phyloP scores from a whole-genome alignment of 2,888 invertebrate species.

The Cremastinae sp. region DNA sequence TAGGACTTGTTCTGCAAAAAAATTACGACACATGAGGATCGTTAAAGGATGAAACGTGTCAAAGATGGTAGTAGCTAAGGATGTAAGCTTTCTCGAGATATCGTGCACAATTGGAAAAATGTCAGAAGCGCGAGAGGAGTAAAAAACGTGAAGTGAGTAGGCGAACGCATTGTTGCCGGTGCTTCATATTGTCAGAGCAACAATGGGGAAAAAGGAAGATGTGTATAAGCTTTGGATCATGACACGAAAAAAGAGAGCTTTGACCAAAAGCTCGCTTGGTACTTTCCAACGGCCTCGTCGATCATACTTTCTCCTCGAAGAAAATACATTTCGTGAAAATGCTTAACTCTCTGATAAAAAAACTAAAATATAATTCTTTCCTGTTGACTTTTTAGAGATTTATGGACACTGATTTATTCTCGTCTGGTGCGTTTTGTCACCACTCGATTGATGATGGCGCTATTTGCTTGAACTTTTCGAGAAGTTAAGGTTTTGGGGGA shows the following conservation, averaged over 20 bases:
- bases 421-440: no score
- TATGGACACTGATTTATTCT: no score
- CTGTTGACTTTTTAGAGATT: no score
- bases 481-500: background rate
- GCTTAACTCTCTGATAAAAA: background rate
- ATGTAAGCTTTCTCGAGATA: no score
- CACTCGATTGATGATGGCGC: no score
- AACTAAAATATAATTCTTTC: no score
- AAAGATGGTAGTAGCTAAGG: no score
- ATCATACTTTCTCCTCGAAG: constrained; percentile 7
- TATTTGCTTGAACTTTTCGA: no score
- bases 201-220: constrained; percentile 60
- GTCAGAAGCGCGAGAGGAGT: background rate
- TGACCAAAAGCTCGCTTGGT: constrained; percentile 14
- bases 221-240: constrained; percentile 49
- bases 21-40: no score
- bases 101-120: no score
- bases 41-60: no score
- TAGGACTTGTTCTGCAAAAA: no score
- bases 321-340: background rate
- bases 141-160: constrained; percentile 21
- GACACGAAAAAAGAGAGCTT: background rate
- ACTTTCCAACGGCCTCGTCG: constrained; percentile 10
- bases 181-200: constrained; percentile 62
- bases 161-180: constrained; percentile 59